These are phyloP conservation scores for Clavelina lepadiformis DNA, from an alignment of 23 tunicate genomes.

Conservation along the genomic window DNA sequence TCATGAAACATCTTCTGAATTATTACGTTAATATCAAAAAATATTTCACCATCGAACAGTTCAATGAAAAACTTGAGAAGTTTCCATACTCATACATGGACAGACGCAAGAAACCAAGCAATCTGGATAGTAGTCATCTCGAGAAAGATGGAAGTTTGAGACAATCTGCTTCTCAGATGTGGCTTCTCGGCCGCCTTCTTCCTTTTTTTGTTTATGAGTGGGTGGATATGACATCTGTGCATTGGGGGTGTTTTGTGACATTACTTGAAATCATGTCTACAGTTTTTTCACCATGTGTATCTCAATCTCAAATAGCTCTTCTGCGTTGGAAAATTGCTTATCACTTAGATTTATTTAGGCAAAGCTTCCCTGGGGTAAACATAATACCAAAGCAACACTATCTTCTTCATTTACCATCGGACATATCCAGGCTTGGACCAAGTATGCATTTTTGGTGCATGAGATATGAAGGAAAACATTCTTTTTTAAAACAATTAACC, in stretches of 20 bases:
- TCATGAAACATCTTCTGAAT: background rate
- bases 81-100: slow-evolving; percentile 6
- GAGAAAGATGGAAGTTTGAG: background rate
- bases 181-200: slow-evolving; percentile 10
- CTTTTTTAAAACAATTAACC: slow-evolving; percentile 1
- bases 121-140: background rate
- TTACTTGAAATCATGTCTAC: slow-evolving; percentile 6
- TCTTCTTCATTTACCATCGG: background rate
- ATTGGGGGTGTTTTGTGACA: slow-evolving; percentile 2
- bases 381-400: slow-evolving; percentile 12
- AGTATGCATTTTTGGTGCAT: background rate
- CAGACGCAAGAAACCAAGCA: background rate
- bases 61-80: slow-evolving; percentile 13
- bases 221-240: background rate
- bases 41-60: background rate
- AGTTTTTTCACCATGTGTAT: background rate
- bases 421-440: background rate
- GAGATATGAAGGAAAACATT: slow-evolving; percentile 7
- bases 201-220: slow-evolving; percentile 9
- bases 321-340: background rate
- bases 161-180: slow-evolving; percentile 23
- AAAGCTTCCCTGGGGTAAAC: background rate
- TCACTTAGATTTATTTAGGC: background rate
- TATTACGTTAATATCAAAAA: background rate
- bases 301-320: background rate